These are phyloP conservation scores for Chaunax sp. DNA, from an alignment of 2,797 vertebrate genomes.

Conservation along the genomic window DNA sequence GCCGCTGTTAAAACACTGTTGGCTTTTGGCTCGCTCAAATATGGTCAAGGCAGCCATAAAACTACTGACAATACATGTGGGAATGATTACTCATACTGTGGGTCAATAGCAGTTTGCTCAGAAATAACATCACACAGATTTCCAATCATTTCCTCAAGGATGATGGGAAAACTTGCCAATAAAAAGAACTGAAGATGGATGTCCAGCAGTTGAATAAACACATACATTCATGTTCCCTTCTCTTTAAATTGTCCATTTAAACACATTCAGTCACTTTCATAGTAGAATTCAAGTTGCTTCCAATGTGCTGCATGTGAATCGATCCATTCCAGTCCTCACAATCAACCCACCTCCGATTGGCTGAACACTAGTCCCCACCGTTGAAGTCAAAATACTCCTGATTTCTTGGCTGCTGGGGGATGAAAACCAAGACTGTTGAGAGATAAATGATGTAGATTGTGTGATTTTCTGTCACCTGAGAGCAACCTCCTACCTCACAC, in stretches of 20 bases:
- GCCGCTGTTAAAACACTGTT: conserved; percentile 25
- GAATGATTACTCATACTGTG: conserved; percentile 37
- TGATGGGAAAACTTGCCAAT: background rate
- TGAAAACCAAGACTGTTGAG: conserved; percentile 5
- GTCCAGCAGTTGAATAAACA: conserved; percentile 9
- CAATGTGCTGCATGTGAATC: conserved; percentile 9
- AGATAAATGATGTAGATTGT: conserved; percentile 26
- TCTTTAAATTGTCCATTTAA: conserved; percentile 4
- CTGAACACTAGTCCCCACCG: conserved; percentile 6
- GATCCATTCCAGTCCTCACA: conserved; percentile 19
- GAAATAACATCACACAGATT: conserved; percentile 39
- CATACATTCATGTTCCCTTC: conserved; percentile 1
- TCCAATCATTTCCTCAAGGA: conserved; percentile 5
- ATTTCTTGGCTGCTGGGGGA: conserved; percentile 18
- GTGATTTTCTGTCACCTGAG: conserved; percentile 53
- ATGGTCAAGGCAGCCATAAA: conserved; percentile 47
- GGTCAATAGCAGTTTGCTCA: conserved; percentile 14
- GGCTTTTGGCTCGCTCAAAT: conserved; percentile 31
- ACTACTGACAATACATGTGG: conserved; percentile 52
- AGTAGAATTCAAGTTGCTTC: conserved; percentile 13
- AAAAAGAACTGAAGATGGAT: background rate
- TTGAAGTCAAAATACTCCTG: conserved; percentile 26
- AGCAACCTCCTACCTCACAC: conserved; percentile 34
- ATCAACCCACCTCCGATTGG: conserved; percentile 36
- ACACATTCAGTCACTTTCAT: conserved; percentile 1